Evolutionary conservation across 2,797 vertebrate species (phyloP), one percentile per base, ranked within the genome.

Genomic region (Morus bassanus): DNA sequence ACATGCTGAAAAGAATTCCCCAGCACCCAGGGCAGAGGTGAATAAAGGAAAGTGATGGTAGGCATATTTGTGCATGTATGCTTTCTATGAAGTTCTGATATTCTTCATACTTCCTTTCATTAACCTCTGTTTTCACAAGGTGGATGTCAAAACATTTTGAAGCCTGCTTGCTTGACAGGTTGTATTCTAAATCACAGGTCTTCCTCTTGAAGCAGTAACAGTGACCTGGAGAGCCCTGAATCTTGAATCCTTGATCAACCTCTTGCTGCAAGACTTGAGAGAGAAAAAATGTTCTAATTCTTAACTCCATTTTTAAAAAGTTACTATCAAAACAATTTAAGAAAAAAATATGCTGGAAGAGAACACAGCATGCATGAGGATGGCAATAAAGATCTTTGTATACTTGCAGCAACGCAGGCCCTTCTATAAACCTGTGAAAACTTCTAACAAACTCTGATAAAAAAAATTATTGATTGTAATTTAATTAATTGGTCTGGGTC

Each of bases 131-230:
- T 88, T 90, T 96, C 39, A 91, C 96, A 72, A 94, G 94, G 65
- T 97, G 91, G 64, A 98, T 82, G 85, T 98, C 96, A 59, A 97
- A 92, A 75, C 97, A 97, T 69, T 96, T 93, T 57, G 95, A 86
- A 8, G 96, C 95, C 12, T 95, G 96, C 33, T 97, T 94, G 43
- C 93, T 97, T 75, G 89, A 96, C 88, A 98, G 93, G 88, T 98
- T 97, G 89, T 85, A 91, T n/a, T 94, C 53, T 17, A 98, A 97
- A 92, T 98, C 97, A 61, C 96, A 98, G 87, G 98, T 98, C 31
- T 96, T 85, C 91, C 97, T 96, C 91, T 98, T 98, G 77, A 98
- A 98, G 92, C 97, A 98, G 93, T 98, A 97, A 85, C 97, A 98
- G 91, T 96, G 94, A 39, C 97, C 94, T 41, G 97, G 96, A 11